Conservation (phyloP, 1,140 invertebrate genomes). For the Lepidurus arcticus region DNA sequence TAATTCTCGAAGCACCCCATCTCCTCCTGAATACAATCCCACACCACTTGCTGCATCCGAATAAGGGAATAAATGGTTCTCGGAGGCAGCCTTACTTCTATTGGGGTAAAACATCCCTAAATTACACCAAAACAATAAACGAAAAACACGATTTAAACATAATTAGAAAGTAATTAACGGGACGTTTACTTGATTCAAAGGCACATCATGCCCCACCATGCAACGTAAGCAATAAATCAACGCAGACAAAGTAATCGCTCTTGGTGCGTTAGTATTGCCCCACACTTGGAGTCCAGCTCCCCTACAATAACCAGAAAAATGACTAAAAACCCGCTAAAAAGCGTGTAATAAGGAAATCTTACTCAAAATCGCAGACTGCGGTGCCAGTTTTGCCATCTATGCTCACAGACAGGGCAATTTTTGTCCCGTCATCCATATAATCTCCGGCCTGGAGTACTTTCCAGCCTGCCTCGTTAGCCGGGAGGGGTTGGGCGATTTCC, state of each 20-base stretch:
- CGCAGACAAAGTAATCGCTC: no score
- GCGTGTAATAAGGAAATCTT: no score
- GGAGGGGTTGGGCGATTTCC: no score
- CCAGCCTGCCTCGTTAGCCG: no score
- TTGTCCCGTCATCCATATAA: slow-evolving; percentile 91
- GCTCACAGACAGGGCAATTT: slow-evolving; percentile 69
- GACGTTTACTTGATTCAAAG: slow-evolving; percentile 80
- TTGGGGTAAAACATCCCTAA: slow-evolving; percentile 83
- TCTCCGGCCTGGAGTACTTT: slow-evolving; percentile 66
- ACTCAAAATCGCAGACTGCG: no score
- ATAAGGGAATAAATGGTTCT: slow-evolving; percentile 78
- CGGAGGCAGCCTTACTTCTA: slow-evolving; percentile 75
- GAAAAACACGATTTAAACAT: background rate
- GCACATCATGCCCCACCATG: no score
- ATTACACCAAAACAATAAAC: slow-evolving; percentile 18
- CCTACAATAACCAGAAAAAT: no score
- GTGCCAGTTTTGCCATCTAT: slow-evolving; percentile 73
- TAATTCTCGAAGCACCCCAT: slow-evolving; percentile 85
- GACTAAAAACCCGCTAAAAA: no score
- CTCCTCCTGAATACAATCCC: slow-evolving; percentile 73
- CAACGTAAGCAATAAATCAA: no score
- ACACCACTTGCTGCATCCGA: slow-evolving; percentile 87
- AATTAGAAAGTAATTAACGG: background rate
- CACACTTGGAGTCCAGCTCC: no score
- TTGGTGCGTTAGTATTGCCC: no score